phyloP scores from a whole-genome alignment of 2,113 vertebrate genomes.

The Xiphophorus hellerii region DNA sequence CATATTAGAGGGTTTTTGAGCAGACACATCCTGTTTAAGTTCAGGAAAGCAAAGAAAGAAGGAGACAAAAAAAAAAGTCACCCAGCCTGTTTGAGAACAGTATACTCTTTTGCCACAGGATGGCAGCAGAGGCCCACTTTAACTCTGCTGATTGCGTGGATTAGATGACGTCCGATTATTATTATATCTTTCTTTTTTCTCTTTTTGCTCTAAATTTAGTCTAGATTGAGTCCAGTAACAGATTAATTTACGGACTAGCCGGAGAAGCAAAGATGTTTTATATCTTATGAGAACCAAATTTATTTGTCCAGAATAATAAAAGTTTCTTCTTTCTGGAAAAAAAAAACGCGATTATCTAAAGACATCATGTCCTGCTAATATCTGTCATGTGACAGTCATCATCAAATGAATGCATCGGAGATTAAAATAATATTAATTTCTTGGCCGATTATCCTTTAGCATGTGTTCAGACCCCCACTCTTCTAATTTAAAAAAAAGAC shows the following conservation, averaged over 20 bases:
- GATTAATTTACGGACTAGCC: too few species aligned
- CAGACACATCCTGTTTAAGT: too few species aligned
- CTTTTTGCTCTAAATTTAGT: not conserved
- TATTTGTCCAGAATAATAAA: not conserved
- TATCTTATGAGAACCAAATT: not conserved
- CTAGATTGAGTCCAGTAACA: too few species aligned
- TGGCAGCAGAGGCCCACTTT: constrained; percentile 57
- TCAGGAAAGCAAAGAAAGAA: too few species aligned
- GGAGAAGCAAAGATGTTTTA: too few species aligned
- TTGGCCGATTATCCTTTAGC: too few species aligned
- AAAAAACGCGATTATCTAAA: too few species aligned
- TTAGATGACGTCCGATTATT: not conserved
- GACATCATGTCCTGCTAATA: not conserved
- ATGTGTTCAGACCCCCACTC: too few species aligned
- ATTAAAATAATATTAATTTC: too few species aligned
- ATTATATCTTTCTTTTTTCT: not conserved
- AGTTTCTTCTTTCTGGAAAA: not conserved
- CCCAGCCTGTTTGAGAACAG: not conserved
- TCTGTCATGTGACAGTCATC: not conserved
- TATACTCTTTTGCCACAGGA: constrained; percentile 42
- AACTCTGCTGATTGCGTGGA: not conserved
- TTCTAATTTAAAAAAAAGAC: too few species aligned
- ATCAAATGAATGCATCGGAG: too few species aligned
- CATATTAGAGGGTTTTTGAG: too few species aligned
- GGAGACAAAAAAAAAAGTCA: not conserved